Evolutionary conservation across 2,113 vertebrate genomes (phyloP), one percentile per base, ranked within the genome.

Genomic region (Alosa alosa): DNA sequence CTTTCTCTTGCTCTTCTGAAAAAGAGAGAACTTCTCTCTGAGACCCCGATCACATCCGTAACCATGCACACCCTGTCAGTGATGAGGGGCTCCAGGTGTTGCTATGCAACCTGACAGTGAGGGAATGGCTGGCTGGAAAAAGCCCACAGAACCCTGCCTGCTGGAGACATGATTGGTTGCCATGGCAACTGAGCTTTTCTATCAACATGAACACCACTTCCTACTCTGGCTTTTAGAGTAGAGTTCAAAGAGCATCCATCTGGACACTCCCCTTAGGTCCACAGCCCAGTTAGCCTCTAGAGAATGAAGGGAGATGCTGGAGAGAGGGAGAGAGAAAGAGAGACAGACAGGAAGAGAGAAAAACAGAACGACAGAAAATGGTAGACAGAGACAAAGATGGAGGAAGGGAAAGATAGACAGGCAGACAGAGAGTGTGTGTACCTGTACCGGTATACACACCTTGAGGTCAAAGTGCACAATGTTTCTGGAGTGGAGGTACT

Each of bases 391-490:
- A 7, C 22, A n/a, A 2, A 64, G 60, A 25, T 2, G 5, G 60
- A n/a, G 60, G n/a, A 22, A 64, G 60, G 6, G 22, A 22, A 10
- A n/a, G 60, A 25, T 3, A 64, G 7, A 64, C 22, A 68, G 64
- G 18, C 15, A 55, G 52, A 55, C 15, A 55, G 64, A 25, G 64
- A 9, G 64, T 68, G 8, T 60, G 57, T 60, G 57, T 60, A 13
- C n/a, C 3, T 64, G 60, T 31, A 31, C 31, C 31, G 31, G 64
- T 72, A 2, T 1, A 84, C 0, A 46, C 93, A 99, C 98, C 98
- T 99, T 99, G 82, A 99, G 94, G 92, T 99, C 98, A 91, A 99
- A 99, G 90, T 99, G 98, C 89, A 95, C 96, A 9, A 99, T 99
- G 90, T 95, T 96, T 92, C 96, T 99, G 84, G 96, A 95, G 89